These are phyloP conservation scores for Meandrusa payeni DNA, from an alignment of 2,888 invertebrate genomes.

Conservation along the genomic window DNA sequence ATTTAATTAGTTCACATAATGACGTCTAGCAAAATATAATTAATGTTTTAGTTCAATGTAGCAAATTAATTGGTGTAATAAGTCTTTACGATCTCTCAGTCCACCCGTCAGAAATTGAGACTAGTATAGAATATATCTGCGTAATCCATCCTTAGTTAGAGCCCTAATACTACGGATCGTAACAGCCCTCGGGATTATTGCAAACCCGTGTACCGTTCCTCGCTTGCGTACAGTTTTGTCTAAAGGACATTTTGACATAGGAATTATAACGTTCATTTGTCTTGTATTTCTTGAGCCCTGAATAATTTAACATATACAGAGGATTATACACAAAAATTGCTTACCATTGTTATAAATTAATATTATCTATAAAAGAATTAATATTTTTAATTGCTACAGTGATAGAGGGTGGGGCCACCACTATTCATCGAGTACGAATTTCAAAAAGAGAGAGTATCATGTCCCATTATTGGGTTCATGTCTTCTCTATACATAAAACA, in stretches of 20 bases:
- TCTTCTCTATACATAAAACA: too few relatives aligned
- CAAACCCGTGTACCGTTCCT: slow-evolving; percentile 11
- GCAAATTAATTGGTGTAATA: slow-evolving; percentile 2
- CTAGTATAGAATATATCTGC: slow-evolving; percentile 16
- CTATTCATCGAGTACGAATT: too few relatives aligned
- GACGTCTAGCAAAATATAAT: too few relatives aligned
- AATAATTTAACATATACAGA: slow-evolving; percentile 4
- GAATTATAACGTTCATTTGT: slow-evolving; percentile 17
- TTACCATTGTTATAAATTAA: too few relatives aligned
- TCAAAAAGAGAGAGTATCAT: too few relatives aligned
- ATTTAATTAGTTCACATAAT: too few relatives aligned
- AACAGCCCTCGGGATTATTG: slow-evolving; percentile 18
- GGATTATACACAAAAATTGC: too few relatives aligned
- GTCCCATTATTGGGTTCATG: too few relatives aligned
- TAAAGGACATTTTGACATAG: slow-evolving; percentile 13
- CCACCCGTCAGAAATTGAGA: slow-evolving; percentile 19
- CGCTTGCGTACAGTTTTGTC: slow-evolving; percentile 9
- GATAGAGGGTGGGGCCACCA: too few relatives aligned
- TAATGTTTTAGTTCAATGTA: not conserved
- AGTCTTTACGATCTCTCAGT: slow-evolving; percentile 16
- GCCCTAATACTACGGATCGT: slow-evolving; percentile 23
- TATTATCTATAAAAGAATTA: too few relatives aligned
- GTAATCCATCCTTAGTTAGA: slow-evolving; percentile 25
- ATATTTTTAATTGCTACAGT: too few relatives aligned
- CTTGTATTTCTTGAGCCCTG: not conserved